A percentile compares a stretch with the other conserved stretches of the same genome.
These are phyloP conservation scores for Eulemur rubriventer DNA, from an alignment of 2,797 vertebrate species.

Conservation along the genomic window DNA sequence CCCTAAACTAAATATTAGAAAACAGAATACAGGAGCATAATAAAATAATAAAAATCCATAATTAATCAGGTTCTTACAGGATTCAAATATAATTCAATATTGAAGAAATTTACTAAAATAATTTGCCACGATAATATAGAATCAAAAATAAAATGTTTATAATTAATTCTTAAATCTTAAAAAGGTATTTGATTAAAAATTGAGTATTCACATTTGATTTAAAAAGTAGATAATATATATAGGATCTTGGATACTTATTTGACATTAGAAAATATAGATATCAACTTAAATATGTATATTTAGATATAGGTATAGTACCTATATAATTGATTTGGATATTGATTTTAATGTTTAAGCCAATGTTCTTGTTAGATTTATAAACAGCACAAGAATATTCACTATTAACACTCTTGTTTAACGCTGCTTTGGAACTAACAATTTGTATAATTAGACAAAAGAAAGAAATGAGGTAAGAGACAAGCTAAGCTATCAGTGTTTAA, in stretches of 20 bases:
- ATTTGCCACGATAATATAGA: neutral
- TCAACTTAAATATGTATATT: neutral
- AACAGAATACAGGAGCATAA: neutral
- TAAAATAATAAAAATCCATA: neutral
- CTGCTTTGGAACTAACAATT: neutral
- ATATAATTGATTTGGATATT: neutral
- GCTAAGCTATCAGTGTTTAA: neutral
- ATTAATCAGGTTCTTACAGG: neutral
- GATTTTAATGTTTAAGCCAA: neutral
- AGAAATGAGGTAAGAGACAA: neutral
- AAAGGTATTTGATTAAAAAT: constrained; percentile 7
- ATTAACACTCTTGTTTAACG: neutral
- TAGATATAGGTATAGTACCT: neutral
- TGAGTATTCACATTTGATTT: neutral
- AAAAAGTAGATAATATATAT: neutral
- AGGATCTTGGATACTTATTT: neutral
- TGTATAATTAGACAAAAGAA: neutral
- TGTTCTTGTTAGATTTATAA: neutral
- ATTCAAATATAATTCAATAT: neutral
- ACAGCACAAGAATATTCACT: neutral
- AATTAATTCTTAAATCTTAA: neutral
- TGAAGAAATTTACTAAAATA: neutral
- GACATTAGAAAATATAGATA: neutral
- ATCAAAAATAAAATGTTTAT: neutral
- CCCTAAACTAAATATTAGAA: neutral